A percentile compares a stretch with the other conserved stretches of the same genome.
Conservation (phyloP, 2,113 vertebrate genomes). For the Lontra canadensis region DNA sequence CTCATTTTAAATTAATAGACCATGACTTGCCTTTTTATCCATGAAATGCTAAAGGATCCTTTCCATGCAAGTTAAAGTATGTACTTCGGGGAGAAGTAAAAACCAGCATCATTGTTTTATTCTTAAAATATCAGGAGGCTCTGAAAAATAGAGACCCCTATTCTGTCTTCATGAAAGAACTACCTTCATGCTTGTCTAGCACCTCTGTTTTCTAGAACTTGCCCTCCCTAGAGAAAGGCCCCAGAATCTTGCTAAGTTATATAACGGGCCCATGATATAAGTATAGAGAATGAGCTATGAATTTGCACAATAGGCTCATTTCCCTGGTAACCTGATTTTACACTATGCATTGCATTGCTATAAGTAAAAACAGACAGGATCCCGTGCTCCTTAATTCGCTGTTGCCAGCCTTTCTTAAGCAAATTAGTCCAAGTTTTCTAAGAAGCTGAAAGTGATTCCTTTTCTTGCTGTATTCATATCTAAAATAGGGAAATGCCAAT, state of each 20-base stretch:
- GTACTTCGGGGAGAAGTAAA: not conserved
- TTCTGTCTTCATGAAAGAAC: slow-evolving; percentile 34
- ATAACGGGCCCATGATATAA: slow-evolving; percentile 59
- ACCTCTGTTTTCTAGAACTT: slow-evolving; percentile 67
- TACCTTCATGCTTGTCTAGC: not conserved
- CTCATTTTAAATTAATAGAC: slow-evolving; percentile 49
- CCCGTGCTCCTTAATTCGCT: not conserved
- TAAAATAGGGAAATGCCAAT: not conserved
- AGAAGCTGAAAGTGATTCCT: not conserved
- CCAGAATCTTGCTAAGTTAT: slow-evolving; percentile 71
- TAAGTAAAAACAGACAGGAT: slow-evolving; percentile 7
- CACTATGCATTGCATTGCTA: not conserved
- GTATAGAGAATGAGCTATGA: slow-evolving; percentile 34
- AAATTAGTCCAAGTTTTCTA: not conserved
- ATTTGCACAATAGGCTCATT: slow-evolving; percentile 73
- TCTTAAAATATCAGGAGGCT: not conserved
- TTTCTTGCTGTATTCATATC: slow-evolving; percentile 12
- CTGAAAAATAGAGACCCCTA: not conserved
- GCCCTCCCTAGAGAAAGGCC: slow-evolving; percentile 67
- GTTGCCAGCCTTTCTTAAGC: not conserved
- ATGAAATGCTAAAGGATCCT: not conserved
- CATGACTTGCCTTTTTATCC: slow-evolving; percentile 17
- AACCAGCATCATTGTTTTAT: not conserved
- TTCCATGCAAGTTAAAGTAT: not conserved
- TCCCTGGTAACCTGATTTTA: slow-evolving; percentile 73